A percentile compares a stretch with the other conserved stretches of the same genome.
phyloP scores from a whole-genome alignment of 2,888 invertebrate species.

The Dioctria linearis region DNA sequence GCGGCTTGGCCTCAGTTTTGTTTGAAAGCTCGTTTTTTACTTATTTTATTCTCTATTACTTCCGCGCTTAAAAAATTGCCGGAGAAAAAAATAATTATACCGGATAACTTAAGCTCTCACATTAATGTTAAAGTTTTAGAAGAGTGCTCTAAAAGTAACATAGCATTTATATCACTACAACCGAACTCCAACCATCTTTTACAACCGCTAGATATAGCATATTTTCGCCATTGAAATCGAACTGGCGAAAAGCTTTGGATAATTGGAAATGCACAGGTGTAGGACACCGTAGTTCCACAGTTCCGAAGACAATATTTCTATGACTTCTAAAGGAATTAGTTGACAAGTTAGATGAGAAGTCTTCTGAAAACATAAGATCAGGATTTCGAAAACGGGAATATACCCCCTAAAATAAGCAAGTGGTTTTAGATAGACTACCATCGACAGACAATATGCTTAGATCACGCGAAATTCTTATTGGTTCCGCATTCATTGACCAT shows the following conservation, averaged over 20 bases:
- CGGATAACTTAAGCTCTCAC: constrained; percentile 1
- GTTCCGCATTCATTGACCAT: too few relatives aligned
- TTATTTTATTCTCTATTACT: not conserved
- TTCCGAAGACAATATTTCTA: not conserved
- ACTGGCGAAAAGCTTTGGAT: not conserved
- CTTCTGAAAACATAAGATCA: not conserved
- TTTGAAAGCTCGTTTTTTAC: too few relatives aligned
- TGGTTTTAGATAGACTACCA: too few relatives aligned
- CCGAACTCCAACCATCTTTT: not conserved
- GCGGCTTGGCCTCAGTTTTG: too few relatives aligned
- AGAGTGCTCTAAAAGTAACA: not conserved
- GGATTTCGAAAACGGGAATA: not conserved
- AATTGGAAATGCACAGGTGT: not conserved
- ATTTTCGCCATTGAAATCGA: not conserved
- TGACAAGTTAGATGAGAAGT: not conserved
- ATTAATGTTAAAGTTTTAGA: not conserved
- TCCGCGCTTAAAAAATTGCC: not conserved
- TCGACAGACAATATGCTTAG: too few relatives aligned
- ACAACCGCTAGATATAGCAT: too few relatives aligned
- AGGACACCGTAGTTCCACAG: not conserved
- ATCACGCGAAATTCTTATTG: too few relatives aligned
- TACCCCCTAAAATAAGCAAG: not conserved
- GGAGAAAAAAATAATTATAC: not conserved
- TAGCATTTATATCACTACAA: not conserved
- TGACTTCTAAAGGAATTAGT: not conserved